Evolutionary conservation across 2,888 invertebrate species (phyloP).

Genomic region (Strigamia transsilvanica): DNA sequence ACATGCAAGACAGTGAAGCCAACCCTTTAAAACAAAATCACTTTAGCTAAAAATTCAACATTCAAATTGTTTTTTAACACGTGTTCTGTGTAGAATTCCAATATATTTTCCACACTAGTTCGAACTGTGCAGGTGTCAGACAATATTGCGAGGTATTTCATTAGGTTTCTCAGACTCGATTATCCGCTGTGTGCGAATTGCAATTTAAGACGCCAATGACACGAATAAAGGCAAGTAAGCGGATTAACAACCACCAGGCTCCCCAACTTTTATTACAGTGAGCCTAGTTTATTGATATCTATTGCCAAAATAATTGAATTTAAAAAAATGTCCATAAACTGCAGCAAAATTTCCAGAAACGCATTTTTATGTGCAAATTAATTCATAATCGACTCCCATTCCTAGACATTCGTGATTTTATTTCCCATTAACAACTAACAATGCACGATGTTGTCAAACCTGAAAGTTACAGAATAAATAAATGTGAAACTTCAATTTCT

Average conservation of each 20-base stretch:
- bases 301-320: background rate
- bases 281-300: background rate
- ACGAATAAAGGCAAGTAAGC: no score
- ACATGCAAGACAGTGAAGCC: no score
- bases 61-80: no score
- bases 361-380: no score
- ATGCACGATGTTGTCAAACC: slow-evolving; percentile 4
- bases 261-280: background rate
- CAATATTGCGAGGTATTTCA: background rate
- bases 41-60: no score
- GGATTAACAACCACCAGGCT: background rate
- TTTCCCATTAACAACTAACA: background rate
- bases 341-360: no score
- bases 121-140: background rate
- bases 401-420: background rate
- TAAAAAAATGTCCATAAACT: no score
- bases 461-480: background rate
- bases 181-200: background rate
- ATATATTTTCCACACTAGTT: background rate
- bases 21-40: no score
- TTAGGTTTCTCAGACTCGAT: background rate
- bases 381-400: background rate
- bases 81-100: no score
- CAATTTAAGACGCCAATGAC: background rate
- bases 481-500: background rate